Percentiles rank a stretch among this genome's conserved stretches.
These are phyloP conservation scores for Calosoma granatense DNA, from an alignment of 1,140 invertebrate genomes.

Conservation along the genomic window DNA sequence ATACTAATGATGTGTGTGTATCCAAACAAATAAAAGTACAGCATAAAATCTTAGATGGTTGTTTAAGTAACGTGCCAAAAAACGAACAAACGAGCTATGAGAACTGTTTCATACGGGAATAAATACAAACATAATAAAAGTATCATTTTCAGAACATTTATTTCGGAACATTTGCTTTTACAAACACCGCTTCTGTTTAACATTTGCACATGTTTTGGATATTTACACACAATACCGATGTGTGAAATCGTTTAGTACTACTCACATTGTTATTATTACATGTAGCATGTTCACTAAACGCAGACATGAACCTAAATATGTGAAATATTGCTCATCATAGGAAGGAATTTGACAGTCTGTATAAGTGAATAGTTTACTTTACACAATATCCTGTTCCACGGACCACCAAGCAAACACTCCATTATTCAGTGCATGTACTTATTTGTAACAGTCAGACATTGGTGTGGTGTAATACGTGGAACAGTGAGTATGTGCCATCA, in stretches of 20 bases:
- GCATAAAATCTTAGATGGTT: neutral
- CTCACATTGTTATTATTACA: slow-evolving; percentile 2
- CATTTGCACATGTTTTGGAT: neutral
- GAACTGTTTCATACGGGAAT: neutral
- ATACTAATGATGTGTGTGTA: neutral
- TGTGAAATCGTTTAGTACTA: neutral
- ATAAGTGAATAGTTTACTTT: slow-evolving; percentile 1
- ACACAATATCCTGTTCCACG: neutral
- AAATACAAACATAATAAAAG: neutral
- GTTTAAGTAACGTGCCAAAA: neutral
- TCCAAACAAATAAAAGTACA: neutral
- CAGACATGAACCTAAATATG: neutral
- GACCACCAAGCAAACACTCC: neutral
- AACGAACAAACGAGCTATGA: neutral
- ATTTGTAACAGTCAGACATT: too few species aligned
- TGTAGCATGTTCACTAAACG: slow-evolving; percentile 3
- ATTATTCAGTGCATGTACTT: neutral
- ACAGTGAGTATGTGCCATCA: neutral
- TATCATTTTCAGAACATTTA: neutral
- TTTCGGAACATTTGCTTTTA: neutral
- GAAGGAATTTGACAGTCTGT: neutral
- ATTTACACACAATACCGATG: slow-evolving; percentile 1
- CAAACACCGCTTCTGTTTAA: neutral
- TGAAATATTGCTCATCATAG: slow-evolving; percentile 6
- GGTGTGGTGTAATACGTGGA: neutral